Evolutionary conservation across 1,140 invertebrate species (phyloP).

Genomic region (Drosophila carrolli): DNA sequence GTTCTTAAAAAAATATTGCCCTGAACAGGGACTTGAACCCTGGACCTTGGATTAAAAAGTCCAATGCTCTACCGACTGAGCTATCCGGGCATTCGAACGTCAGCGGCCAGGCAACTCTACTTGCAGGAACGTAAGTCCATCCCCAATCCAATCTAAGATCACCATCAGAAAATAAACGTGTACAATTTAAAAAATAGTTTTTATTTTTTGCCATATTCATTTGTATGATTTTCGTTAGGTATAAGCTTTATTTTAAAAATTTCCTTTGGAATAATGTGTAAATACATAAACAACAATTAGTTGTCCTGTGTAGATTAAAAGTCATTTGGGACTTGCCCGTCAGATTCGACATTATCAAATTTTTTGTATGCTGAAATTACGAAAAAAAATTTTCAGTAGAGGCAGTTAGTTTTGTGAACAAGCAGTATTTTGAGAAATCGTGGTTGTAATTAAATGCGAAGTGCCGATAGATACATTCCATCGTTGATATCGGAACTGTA

Average conservation of each 20-base stretch:
- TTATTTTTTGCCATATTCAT: constrained; percentile 73
- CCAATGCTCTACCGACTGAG: constrained; percentile 92
- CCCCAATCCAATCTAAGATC: not conserved
- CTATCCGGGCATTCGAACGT: constrained; percentile 88
- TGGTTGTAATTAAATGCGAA: too few relatives aligned
- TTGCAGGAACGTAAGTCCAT: constrained; percentile 3
- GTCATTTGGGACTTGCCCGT: too few relatives aligned
- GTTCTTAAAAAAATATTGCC: constrained; percentile 47
- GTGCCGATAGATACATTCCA: too few relatives aligned
- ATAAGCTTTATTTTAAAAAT: constrained; percentile 58
- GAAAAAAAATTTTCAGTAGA: too few relatives aligned
- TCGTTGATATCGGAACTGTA: too few relatives aligned
- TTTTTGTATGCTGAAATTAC: too few relatives aligned
- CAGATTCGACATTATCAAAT: too few relatives aligned
- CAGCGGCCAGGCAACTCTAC: not conserved
- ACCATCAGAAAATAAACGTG: not conserved
- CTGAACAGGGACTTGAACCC: constrained; percentile 93
- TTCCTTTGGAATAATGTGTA: constrained; percentile 65
- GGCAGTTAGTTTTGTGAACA: too few relatives aligned
- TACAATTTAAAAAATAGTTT: constrained; percentile 82
- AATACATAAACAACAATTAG: too few relatives aligned
- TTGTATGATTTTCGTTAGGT: constrained; percentile 60
- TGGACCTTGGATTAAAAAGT: constrained; percentile 93
- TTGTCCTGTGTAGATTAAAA: too few relatives aligned
- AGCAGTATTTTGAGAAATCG: too few relatives aligned